phyloP scores from a whole-genome alignment of 2,888 invertebrate species.

The Vanessa cardui region DNA sequence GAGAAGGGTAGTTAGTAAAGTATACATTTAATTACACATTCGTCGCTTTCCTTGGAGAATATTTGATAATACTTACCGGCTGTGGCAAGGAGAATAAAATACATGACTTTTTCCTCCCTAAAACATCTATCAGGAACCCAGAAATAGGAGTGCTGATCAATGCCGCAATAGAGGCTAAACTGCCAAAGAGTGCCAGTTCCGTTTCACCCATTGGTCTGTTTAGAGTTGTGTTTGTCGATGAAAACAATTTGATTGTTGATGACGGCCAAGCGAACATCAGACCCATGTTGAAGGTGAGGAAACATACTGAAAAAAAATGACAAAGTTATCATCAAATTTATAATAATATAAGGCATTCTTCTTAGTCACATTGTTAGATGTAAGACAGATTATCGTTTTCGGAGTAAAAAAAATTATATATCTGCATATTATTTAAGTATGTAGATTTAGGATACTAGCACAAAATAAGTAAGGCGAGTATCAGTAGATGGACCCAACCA shows the following conservation, averaged over 20 bases:
- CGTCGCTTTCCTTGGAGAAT: background rate
- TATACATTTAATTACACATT: too few relatives aligned
- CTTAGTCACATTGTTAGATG: too few relatives aligned
- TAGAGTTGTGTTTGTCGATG: slow-evolving; percentile 51
- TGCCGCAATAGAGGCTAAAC: slow-evolving; percentile 51
- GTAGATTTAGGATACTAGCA: too few relatives aligned
- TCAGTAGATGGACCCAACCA: too few relatives aligned
- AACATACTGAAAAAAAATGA: slow-evolving; percentile 54
- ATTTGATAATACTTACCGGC: slow-evolving; percentile 33
- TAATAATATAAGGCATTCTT: too few relatives aligned
- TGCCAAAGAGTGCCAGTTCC: slow-evolving; percentile 54
- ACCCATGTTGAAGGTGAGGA: slow-evolving; percentile 55
- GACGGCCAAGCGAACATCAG: slow-evolving; percentile 66
- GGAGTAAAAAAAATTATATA: too few relatives aligned
- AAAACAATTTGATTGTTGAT: slow-evolving; percentile 59
- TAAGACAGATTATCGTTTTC: too few relatives aligned
- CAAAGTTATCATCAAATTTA: too few relatives aligned
- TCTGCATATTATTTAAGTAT: too few relatives aligned
- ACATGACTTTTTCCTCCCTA: slow-evolving; percentile 50
- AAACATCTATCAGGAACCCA: slow-evolving; percentile 52
- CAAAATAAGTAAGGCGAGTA: too few relatives aligned
- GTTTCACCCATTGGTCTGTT: slow-evolving; percentile 50
- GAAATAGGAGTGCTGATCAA: slow-evolving; percentile 50
- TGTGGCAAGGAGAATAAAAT: slow-evolving; percentile 44
- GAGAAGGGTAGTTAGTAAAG: too few relatives aligned